Evolutionary conservation across 2,113 vertebrate genomes (phyloP).

Genomic region (Caracal caracal): DNA sequence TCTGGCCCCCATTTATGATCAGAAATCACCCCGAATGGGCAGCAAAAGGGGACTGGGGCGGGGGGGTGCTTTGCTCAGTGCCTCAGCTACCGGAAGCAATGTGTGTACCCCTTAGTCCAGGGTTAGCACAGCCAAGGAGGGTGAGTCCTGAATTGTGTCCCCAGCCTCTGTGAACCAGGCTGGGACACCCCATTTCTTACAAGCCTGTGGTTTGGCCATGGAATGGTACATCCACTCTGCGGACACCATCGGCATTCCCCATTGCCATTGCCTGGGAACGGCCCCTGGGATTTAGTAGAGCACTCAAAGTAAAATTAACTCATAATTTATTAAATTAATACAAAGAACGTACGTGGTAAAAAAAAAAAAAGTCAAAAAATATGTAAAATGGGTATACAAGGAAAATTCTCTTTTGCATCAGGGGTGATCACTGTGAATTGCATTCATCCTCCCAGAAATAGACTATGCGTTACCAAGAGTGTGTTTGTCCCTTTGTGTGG

Average conservation of each 20-base stretch:
- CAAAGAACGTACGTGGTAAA: neutral
- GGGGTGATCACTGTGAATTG: neutral
- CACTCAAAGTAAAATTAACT: neutral
- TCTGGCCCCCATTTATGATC: neutral
- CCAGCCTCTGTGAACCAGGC: neutral
- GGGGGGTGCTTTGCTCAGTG: neutral
- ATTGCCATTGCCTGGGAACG: accelerated
- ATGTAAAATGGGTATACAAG: neutral
- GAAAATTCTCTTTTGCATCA: neutral
- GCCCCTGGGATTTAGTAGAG: neutral
- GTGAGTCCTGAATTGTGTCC: neutral
- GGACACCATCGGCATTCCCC: accelerated
- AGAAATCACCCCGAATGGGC: accelerated
- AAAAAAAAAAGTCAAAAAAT: neutral
- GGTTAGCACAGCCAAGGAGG: too few relatives aligned
- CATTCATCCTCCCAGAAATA: neutral
- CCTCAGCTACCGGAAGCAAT: accelerated
- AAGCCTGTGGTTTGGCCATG: neutral
- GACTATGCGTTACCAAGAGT: accelerated
- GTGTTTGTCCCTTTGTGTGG: neutral
- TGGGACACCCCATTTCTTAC: accelerated
- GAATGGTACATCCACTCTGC: neutral
- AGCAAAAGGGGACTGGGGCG: accelerated
- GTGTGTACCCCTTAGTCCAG: neutral
- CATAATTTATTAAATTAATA: neutral